Conservation (phyloP, 2,113 vertebrate genomes). For the Aptenodytes patagonicus region DNA sequence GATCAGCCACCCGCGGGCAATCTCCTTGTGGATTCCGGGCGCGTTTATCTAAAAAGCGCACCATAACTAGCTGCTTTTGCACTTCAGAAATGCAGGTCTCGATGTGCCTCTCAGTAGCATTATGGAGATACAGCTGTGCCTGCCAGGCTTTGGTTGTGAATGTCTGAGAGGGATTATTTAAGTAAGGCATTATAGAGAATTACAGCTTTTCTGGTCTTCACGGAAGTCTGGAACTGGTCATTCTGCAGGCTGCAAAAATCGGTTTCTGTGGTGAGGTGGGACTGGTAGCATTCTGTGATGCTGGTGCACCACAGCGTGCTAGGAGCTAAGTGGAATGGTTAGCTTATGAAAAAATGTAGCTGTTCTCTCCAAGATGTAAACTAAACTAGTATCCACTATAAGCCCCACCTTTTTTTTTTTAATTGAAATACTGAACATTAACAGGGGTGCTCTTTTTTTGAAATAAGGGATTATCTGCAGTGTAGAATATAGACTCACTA, state of each 20-base stretch:
- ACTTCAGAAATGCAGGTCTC: fast-evolving
- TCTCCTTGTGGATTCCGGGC: fast-evolving
- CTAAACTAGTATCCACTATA: not conserved
- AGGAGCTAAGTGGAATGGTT: too few species aligned
- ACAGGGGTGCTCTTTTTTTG: not conserved
- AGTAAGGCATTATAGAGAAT: too few species aligned
- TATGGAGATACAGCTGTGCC: fast-evolving
- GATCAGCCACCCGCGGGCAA: fast-evolving
- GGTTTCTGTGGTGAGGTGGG: not conserved
- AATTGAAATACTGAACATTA: not conserved
- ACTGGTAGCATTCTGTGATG: not conserved
- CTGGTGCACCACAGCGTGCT: not conserved
- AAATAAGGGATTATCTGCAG: not conserved
- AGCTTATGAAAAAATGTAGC: not conserved
- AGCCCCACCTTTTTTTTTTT: fast-evolving
- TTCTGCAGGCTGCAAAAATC: not conserved
- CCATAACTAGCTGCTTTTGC: fast-evolving
- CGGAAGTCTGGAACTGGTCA: not conserved
- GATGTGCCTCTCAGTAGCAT: fast-evolving
- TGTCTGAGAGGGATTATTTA: not conserved
- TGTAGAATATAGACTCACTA: not conserved
- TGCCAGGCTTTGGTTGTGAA: not conserved
- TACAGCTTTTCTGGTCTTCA: not conserved
- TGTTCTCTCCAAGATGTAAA: not conserved
- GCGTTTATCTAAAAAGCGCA: fast-evolving